Conservation (phyloP, 2,888 invertebrate genomes). For the Apamea monoglypha region DNA sequence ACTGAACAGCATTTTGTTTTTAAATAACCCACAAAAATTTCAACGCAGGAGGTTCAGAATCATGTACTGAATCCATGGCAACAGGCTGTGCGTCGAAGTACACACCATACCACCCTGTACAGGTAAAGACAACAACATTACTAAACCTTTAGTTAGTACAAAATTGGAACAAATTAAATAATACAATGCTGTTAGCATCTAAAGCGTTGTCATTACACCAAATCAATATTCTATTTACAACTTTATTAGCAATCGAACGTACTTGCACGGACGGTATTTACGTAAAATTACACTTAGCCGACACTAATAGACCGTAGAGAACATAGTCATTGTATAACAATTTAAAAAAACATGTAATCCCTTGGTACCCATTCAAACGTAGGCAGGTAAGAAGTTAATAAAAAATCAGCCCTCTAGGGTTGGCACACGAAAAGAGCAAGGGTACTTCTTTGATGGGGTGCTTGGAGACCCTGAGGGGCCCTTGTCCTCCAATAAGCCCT, state of each 20-base stretch:
- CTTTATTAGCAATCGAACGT: slow-evolving; percentile 24
- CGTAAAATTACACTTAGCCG: slow-evolving; percentile 48
- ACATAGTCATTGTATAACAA: slow-evolving; percentile 66
- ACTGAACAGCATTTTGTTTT: neutral
- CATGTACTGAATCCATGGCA: neutral
- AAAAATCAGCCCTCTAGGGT: slow-evolving; percentile 78
- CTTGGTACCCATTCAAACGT: slow-evolving; percentile 66
- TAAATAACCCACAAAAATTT: neutral
- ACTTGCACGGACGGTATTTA: slow-evolving; percentile 42
- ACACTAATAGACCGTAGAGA: slow-evolving; percentile 66
- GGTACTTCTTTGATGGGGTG: slow-evolving; percentile 83
- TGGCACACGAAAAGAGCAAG: slow-evolving; percentile 88
- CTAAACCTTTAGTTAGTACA: neutral
- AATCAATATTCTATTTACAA: slow-evolving; percentile 36
- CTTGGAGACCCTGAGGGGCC: slow-evolving; percentile 76
- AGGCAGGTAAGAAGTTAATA: slow-evolving; percentile 79
- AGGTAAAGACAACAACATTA: neutral
- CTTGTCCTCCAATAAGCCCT: slow-evolving; percentile 87
- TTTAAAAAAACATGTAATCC: slow-evolving; percentile 74
- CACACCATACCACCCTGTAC: neutral
- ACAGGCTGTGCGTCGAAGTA: neutral
- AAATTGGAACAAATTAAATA: slow-evolving; percentile 23
- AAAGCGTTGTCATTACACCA: slow-evolving; percentile 21
- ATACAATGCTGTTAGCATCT: neutral
- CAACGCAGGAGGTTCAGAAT: neutral